Base-by-base conservation (phyloP, 2,113 vertebrate species). In the Macrotus californicus region DNA sequence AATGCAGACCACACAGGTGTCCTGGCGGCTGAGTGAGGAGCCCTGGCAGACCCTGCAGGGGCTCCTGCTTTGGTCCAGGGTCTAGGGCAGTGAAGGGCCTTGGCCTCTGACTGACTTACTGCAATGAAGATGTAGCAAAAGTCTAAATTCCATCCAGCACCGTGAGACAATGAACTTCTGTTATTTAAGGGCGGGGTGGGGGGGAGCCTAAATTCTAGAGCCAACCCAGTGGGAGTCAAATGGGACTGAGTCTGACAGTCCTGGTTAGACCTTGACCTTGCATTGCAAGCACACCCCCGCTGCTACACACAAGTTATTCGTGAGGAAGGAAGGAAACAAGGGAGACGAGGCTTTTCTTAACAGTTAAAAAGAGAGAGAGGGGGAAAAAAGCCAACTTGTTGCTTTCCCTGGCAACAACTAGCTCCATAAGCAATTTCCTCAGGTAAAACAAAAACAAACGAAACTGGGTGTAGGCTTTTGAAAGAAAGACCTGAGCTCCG, bases 331-430 rank as follows among this genome's bases (percentile, higher is more conserved):
- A 29, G 15, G 22, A 48, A 54, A 84, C 22, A 69, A 41, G 29
- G 43, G 39, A 69, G n/a, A 43, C 41, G 83, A 39, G 11, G 79
- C 84, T 59, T 93, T 85, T 88, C 70, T 86, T 89, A 91, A 91
- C 31, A 67, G 73, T 79, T 80, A 64, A 82, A 82, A 75, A 70
- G 54, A 13, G 24, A 41, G 22, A 24, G 22, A 5, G 48, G 6
- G 59, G 59, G 21, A 48, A 9, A 7, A 70, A 19, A 43, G 46
- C 31, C 80, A 72, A 52, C 87, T 86, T 87, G 90, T 93, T 89
- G 92, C 93, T 97, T 94, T 92, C 79, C 19, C 54, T 92, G 91
- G 81, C 91, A 81, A 73, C 77, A 94, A 76, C 76, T 64, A 94
- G 76, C 93, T 92, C 82, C 50, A 2, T 7, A 89, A 93, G 86